A percentile compares a stretch with the other conserved stretches of the same genome.
phyloP scores from a whole-genome alignment of 2,888 invertebrate species.

The Ormyrus rosae region DNA sequence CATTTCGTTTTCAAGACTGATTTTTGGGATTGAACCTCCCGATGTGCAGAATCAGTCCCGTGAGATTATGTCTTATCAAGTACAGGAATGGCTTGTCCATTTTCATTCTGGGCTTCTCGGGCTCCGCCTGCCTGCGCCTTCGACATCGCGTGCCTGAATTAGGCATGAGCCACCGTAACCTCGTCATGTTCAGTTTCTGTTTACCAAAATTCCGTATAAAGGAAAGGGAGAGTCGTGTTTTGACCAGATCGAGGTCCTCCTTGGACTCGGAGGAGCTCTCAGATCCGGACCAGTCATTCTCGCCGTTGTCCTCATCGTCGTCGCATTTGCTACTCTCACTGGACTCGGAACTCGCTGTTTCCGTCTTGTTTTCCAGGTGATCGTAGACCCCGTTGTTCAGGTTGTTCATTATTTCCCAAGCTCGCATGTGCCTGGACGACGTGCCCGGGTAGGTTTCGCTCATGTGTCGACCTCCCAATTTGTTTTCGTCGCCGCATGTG shows the following conservation, averaged over 20 bases:
- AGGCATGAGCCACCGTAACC: slow-evolving; percentile 39
- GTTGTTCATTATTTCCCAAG: slow-evolving; percentile 36
- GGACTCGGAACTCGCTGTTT: slow-evolving; percentile 1
- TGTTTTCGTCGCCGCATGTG: slow-evolving; percentile 85
- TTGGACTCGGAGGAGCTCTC: neutral
- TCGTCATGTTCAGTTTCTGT: slow-evolving; percentile 48
- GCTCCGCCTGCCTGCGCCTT: slow-evolving; percentile 44
- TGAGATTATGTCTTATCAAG: slow-evolving; percentile 92
- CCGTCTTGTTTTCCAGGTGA: slow-evolving; percentile 22
- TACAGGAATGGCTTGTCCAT: slow-evolving; percentile 93
- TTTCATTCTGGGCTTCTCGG: slow-evolving; percentile 84
- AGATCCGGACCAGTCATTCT: neutral
- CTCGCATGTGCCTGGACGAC: slow-evolving; percentile 73
- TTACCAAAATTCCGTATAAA: slow-evolving; percentile 5
- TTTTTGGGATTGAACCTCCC: slow-evolving; percentile 91
- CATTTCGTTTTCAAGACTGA: slow-evolving; percentile 79
- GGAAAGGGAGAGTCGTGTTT: neutral
- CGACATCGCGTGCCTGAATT: slow-evolving; percentile 32
- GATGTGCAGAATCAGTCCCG: slow-evolving; percentile 92
- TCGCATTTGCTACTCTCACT: slow-evolving; percentile 27
- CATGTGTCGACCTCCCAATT: slow-evolving; percentile 85
- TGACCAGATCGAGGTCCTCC: neutral
- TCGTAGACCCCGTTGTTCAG: slow-evolving; percentile 25
- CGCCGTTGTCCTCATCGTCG: slow-evolving; percentile 10
- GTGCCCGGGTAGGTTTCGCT: slow-evolving; percentile 89